Evolutionary conservation across 2,797 vertebrate species (phyloP), one percentile per base, ranked within the genome.

Genomic region (Coregonus sp.): DNA sequence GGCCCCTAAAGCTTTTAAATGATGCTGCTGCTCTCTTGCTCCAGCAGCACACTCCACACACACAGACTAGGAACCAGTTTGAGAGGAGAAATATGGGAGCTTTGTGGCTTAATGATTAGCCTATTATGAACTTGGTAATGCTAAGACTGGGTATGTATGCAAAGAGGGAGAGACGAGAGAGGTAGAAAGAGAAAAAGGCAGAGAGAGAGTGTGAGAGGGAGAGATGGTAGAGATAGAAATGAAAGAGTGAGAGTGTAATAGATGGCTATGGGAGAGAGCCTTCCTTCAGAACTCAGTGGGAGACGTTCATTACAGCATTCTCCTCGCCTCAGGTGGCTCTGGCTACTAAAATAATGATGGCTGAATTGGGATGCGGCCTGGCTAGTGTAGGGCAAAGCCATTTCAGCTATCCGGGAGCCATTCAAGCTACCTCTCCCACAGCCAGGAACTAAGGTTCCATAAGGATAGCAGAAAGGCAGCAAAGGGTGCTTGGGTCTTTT

Each of bases 271-370:
- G 52, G 61, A 83, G 74, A 82, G 81, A 63, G 59, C 7, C 59
- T 63, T 63, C 70, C 81, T 77, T 90, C 83, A 81, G 86, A 89
- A 85, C 89, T 79, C 90, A 86, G 91, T 80, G 5, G 86, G 89
- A 74, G 84, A 75, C 80, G 77, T 91, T 93, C 90, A 92, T 94
- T 94, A 87, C 83, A 84, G 82, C 66, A 70, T 82, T 84, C 84
- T 75, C 73, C 80, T 88, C 85, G 84, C 88, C 83, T 77, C 89
- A 83, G 88, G 74, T 78, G 15, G 25, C 50, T 15, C 29, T 76
- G 85, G 85, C 88, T 85, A 76, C 81, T 85, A 68, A 84, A 88
- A 84, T 92, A 92, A 93, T 90, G 88, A 89, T 72, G 81, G 86
- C 81, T 87, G 82, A 83, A 89, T 90, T 87, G 82, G 87, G 89